These are phyloP conservation scores for Betta splendens DNA, from an alignment of 2,797 vertebrate species.

Conservation along the genomic window DNA sequence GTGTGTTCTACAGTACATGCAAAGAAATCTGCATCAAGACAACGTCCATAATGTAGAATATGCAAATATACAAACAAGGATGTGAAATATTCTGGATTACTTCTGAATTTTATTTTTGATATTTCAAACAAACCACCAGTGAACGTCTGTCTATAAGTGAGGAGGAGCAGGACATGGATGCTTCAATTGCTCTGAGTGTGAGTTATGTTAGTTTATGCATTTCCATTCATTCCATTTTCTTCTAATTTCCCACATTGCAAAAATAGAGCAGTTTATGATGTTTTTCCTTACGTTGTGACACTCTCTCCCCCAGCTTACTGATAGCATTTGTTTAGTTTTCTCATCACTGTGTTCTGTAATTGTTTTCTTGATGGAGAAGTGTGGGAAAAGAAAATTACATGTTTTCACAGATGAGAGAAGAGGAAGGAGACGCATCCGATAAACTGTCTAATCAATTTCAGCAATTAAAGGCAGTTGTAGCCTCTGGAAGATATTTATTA, in stretches of 20 bases:
- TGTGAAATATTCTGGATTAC: neutral
- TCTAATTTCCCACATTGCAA: too few species aligned
- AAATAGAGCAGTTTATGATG: neutral
- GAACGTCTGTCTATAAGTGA: neutral
- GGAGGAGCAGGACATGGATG: neutral
- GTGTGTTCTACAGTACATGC: neutral
- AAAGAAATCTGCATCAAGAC: conserved; percentile 8
- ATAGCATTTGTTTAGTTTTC: conserved; percentile 49
- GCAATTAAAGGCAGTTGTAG: conserved; percentile 56
- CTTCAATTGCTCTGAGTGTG: neutral
- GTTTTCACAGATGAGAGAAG: conserved; percentile 62
- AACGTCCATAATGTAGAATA: neutral
- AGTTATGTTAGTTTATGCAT: too few species aligned
- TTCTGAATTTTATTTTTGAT: conserved; percentile 23
- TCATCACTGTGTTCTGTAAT: conserved; percentile 58
- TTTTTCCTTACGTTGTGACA: conserved; percentile 24
- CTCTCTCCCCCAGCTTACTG: conserved; percentile 32
- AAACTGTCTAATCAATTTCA: conserved; percentile 68
- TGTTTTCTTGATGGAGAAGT: conserved; percentile 51
- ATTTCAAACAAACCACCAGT: conserved; percentile 14
- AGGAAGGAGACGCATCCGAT: conserved; percentile 51
- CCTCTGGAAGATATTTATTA: conserved; percentile 61
- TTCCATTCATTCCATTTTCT: neutral
- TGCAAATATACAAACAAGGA: conserved; percentile 25
- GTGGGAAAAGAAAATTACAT: conserved; percentile 50